Evolutionary conservation across 2,888 invertebrate species (phyloP).

Genomic region (Pseudococcus longispinus): DNA sequence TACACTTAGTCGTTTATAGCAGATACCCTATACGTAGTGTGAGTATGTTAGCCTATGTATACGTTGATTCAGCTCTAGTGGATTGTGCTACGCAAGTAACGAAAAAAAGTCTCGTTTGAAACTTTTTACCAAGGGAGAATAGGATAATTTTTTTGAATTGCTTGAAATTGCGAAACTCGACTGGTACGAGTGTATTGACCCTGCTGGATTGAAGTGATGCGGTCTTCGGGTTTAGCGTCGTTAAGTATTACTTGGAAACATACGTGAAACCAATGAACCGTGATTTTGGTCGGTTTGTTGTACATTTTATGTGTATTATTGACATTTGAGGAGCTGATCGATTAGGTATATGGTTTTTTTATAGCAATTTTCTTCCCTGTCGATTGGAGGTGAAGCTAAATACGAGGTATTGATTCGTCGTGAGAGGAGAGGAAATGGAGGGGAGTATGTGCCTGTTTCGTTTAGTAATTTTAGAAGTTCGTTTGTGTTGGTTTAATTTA

Average conservation of each 20-base stretch:
- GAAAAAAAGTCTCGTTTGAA: background rate
- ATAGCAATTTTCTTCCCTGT: background rate
- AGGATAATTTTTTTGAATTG: constrained; percentile 21
- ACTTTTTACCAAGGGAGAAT: background rate
- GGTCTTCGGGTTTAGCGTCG: background rate
- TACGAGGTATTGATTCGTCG: background rate
- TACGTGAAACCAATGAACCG: background rate
- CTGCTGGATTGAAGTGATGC: background rate
- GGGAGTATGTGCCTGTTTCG: too few species aligned
- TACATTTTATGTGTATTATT: background rate
- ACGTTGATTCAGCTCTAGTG: background rate
- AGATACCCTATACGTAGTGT: background rate
- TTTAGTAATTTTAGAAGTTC: too few species aligned
- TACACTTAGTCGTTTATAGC: background rate
- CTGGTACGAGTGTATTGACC: background rate
- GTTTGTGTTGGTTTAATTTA: too few species aligned
- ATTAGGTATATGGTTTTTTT: background rate
- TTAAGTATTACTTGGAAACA: background rate
- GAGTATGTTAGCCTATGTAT: background rate
- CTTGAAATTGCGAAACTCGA: background rate
- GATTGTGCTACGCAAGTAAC: background rate
- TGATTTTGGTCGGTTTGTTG: background rate
- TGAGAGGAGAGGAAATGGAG: background rate
- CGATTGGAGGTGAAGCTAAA: background rate
- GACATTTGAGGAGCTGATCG: background rate